Evolutionary conservation across 2,113 vertebrate genomes (phyloP).

Genomic region (Myodes glareolus): DNA sequence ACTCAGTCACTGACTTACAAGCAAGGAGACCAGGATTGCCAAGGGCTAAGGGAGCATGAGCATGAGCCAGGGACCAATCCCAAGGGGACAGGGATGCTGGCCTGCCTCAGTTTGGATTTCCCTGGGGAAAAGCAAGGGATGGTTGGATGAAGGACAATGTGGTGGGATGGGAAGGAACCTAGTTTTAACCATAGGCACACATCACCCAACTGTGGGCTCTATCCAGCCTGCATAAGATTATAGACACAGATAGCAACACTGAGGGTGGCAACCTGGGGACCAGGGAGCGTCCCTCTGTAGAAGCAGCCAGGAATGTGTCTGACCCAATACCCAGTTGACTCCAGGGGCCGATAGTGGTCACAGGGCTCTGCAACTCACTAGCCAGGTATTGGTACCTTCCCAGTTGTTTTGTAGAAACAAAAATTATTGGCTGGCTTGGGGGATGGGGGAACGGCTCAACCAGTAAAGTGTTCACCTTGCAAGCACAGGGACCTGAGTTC

Average conservation of each 20-base stretch:
- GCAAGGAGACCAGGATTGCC: neutral
- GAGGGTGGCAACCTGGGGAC: neutral
- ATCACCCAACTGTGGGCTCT: neutral
- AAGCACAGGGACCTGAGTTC: neutral
- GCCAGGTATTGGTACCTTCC: neutral
- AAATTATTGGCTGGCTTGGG: neutral
- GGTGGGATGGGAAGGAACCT: neutral
- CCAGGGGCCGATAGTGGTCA: neutral
- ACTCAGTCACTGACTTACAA: fast-evolving
- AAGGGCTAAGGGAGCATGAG: neutral
- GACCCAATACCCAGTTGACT: neutral
- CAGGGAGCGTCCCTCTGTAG: neutral
- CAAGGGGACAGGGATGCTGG: neutral
- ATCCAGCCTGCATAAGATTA: neutral
- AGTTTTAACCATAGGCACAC: neutral
- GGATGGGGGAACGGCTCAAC: neutral
- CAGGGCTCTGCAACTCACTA: neutral
- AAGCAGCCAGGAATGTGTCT: neutral
- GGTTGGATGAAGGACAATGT: neutral
- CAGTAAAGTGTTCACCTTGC: neutral
- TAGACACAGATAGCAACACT: neutral
- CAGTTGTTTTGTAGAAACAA: neutral
- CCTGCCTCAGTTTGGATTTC: neutral
- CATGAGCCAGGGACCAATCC: neutral
- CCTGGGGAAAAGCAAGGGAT: neutral